Evolutionary conservation across 1,140 invertebrate species (phyloP).

Genomic region (Gryon sp.): DNA sequence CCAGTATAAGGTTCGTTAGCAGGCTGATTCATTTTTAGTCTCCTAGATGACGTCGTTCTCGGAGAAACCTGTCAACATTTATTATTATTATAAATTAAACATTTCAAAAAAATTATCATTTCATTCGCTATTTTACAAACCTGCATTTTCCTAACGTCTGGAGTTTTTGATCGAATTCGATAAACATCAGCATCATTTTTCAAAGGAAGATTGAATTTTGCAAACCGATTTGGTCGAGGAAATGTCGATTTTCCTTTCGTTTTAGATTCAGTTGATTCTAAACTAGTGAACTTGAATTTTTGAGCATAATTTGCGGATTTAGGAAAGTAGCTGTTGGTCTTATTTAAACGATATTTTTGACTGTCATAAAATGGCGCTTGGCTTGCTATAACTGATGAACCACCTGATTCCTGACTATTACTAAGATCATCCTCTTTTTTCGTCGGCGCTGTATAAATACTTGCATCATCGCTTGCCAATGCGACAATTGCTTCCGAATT

Average conservation of each 20-base stretch:
- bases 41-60: neutral
- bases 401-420: neutral
- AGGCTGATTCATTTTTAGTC: neutral
- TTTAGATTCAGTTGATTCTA: too few species aligned
- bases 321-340: too few species aligned
- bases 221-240: too few species aligned
- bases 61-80: slow-evolving; percentile 8
- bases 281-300: too few species aligned
- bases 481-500: too few species aligned
- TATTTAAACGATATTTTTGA: too few species aligned
- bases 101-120: too few species aligned
- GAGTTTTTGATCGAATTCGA: neutral
- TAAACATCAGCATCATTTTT: slow-evolving; percentile 2
- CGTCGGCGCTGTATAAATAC: neutral
- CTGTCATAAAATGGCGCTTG: slow-evolving; percentile 23
- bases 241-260: neutral
- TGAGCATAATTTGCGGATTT: too few species aligned
- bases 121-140: slow-evolving; percentile 11
- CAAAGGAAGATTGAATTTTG: too few species aligned
- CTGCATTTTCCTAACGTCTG: slow-evolving; percentile 1
- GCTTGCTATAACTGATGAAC: slow-evolving; percentile 8
- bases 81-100: neutral
- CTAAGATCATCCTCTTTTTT: neutral
- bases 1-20: neutral
- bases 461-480: neutral